A percentile compares a stretch with the other conserved stretches of the same genome.
These are phyloP conservation scores for Pachypeltis micranthus DNA, from an alignment of 1,140 invertebrate species.

Conservation along the genomic window DNA sequence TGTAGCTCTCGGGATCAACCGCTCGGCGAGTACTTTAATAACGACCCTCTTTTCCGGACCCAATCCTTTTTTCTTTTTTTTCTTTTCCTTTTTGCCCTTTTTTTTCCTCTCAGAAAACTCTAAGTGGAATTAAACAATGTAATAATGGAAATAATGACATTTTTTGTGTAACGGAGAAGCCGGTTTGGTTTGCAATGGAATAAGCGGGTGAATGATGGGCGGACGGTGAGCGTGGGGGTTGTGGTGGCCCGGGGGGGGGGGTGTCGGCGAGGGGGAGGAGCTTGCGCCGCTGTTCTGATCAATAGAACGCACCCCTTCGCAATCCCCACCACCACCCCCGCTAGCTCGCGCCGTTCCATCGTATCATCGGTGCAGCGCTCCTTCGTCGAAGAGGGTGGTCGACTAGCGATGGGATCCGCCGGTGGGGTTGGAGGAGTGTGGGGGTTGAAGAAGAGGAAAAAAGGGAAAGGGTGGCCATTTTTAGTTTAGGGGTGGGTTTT, in stretches of 20 bases:
- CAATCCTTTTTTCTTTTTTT: neutral
- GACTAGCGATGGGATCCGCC: neutral
- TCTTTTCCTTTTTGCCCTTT: neutral
- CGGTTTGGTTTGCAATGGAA: neutral
- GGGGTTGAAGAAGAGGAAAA: neutral
- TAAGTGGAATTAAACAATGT: slow-evolving; percentile 10
- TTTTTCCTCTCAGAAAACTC: slow-evolving; percentile 6
- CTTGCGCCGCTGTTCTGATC: neutral
- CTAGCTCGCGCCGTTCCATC: neutral
- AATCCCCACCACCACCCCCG: neutral
- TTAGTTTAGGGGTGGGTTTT: neutral
- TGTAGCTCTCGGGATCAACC: neutral
- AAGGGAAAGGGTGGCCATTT: neutral
- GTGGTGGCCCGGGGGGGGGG: neutral
- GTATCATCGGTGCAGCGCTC: neutral
- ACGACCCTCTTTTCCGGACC: neutral
- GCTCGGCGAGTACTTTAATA: neutral
- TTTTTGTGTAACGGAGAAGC: neutral
- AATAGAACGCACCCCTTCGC: neutral
- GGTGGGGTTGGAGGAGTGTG: neutral
- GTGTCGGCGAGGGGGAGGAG: neutral
- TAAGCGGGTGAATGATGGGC: neutral
- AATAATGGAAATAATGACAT: slow-evolving; percentile 10
- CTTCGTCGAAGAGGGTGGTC: neutral
- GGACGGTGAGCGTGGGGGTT: neutral